Evolutionary conservation across 2,797 vertebrate species (phyloP), one percentile per base, ranked within the genome.

Genomic region (Philypnodon macrostomus): DNA sequence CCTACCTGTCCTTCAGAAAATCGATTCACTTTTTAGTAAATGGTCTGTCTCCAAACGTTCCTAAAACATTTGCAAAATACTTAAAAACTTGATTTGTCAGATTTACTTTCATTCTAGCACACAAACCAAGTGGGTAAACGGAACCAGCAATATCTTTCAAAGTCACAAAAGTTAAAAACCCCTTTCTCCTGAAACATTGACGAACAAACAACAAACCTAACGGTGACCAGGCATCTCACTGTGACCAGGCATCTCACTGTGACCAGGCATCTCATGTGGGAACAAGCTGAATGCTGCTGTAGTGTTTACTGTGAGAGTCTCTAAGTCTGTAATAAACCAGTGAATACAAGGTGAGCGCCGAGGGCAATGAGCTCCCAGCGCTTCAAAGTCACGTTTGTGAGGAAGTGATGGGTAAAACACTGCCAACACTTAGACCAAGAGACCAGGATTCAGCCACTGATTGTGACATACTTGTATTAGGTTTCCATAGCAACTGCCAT

Each of bases 401-500:
- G 64, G 67, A 79, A 64, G 71, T 75, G 77, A 82, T 78, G 77
- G 78, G 72, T 61, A 69, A 73, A 78, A 75, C 11, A 58, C 61
- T 63, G 70, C 47, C 59, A 46, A 8, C 47, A 39, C 73, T 53
- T 40, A 83, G 75, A 76, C 68, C 55, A 16, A 30, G 70, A n/a
- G 64, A 65, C 61, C 66, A 55, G 48, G 12, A 13, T 39, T 39
- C 51, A 72, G 65, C 67, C 60, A 87, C 80, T 80, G 80, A 88
- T 85, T 82, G 65, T 73, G 54, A 84, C 63, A 72, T n/a, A n/a
- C 70, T 77, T 32, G 40, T 47, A 8, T n/a, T n/a, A n/a, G 32
- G 84, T 89, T 81, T 53, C 85, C 80, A 88, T 85, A 83, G 80
- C 75, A 75, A 89, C 85, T 63, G 33, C 45, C n/a, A n/a, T n/a